A percentile compares a stretch with the other conserved stretches of the same genome.
These are phyloP conservation scores for Caenorhabditis latens DNA, from an alignment of 1,140 invertebrate species.

Conservation along the genomic window DNA sequence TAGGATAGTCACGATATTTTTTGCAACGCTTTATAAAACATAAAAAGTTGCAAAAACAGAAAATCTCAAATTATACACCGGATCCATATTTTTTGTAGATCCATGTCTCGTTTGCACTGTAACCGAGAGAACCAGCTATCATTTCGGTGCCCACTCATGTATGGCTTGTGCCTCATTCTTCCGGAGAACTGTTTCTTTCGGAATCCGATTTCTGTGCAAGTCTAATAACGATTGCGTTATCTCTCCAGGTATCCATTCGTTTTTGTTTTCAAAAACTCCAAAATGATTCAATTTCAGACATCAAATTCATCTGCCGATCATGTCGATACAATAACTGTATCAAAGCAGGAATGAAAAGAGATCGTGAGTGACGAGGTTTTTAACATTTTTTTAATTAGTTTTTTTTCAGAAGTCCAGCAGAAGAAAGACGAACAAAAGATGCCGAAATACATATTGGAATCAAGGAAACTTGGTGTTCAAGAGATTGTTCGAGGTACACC, in stretches of 20 bases:
- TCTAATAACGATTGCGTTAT: background rate
- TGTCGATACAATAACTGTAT: conserved; percentile 61
- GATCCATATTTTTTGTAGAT: background rate
- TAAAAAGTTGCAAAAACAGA: background rate
- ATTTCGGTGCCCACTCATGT: conserved; percentile 60
- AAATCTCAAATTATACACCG: background rate
- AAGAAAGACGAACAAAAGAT: conserved; percentile 33
- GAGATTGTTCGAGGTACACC: conserved; percentile 11
- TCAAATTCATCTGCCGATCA: conserved; percentile 58
- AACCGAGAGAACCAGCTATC: conserved; percentile 47
- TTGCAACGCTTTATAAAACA: too few relatives aligned
- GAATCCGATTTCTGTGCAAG: conserved; percentile 28
- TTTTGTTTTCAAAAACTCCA: background rate
- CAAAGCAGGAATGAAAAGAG: conserved; percentile 60
- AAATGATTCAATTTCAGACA: conserved; percentile 45
- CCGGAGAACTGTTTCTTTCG: conserved; percentile 29
- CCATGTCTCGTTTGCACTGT: conserved; percentile 53
- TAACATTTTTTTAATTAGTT: background rate
- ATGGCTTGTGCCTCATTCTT: conserved; percentile 63
- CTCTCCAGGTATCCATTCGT: background rate
- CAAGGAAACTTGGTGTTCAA: background rate
- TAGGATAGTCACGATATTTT: too few relatives aligned
- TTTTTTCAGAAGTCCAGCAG: conserved; percentile 34
- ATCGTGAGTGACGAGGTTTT: conserved; percentile 37
- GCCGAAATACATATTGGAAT: conserved; percentile 26